Conservation (phyloP, 2,888 invertebrate species). For the Phyllotreta striolata region DNA sequence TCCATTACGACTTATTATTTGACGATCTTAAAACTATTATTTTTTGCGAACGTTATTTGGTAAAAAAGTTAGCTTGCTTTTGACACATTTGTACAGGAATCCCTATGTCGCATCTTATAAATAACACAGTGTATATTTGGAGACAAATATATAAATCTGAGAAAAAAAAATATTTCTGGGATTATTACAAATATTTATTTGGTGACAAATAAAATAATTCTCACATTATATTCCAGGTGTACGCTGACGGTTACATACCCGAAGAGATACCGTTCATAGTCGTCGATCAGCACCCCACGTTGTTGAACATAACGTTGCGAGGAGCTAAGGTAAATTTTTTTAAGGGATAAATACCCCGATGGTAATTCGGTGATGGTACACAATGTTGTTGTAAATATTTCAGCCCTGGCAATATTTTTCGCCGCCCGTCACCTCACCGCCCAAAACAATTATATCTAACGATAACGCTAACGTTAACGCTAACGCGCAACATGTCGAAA, state of each 20-base stretch:
- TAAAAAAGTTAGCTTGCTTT: too few relatives aligned
- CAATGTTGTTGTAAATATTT: constrained; percentile 49
- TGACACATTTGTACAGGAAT: too few relatives aligned
- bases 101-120: too few relatives aligned
- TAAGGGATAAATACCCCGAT: too few relatives aligned
- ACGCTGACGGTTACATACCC: constrained; percentile 84
- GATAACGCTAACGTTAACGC: constrained; percentile 43
- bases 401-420: constrained; percentile 58
- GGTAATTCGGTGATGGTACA: constrained; percentile 26
- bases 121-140: background rate
- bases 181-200: too few relatives aligned
- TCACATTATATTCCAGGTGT: constrained; percentile 67
- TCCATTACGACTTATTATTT: too few relatives aligned
- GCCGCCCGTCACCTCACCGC: constrained; percentile 58
- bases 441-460: constrained; percentile 54
- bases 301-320: constrained; percentile 82
- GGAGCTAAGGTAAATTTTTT: constrained; percentile 83
- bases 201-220: too few relatives aligned
- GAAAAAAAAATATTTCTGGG: too few relatives aligned
- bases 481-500: constrained; percentile 47
- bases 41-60: too few relatives aligned
- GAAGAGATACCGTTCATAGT: constrained; percentile 87
- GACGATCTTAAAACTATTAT: too few relatives aligned
- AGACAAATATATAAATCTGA: too few relatives aligned
- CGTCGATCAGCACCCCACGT: constrained; percentile 84